Base-by-base conservation (phyloP, 2,888 invertebrate species). In the Amiota communis region DNA sequence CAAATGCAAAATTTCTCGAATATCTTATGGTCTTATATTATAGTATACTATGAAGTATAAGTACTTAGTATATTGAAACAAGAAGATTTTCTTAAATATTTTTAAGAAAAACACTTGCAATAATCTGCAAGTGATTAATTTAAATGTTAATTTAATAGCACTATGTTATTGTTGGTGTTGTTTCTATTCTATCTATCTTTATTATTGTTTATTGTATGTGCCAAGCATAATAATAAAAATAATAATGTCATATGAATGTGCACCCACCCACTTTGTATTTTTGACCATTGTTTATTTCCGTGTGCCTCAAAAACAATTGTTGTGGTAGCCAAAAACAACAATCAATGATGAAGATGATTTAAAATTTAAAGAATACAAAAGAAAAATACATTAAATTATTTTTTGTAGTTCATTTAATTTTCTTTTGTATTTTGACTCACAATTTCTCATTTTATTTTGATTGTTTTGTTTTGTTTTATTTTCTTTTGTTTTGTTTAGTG, bases 51-150 rank as follows among this genome's bases (percentile, higher is more conserved):
- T 23, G 23, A 23, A 23, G n/a, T n/a, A n/a, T 23, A 23, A 2
- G 23, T 23, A 23, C 23, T 23, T 23, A 23, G 23, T 36, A 36
- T 36, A 36, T 36, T 36, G 36, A 36, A 36, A 36, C 36, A 36
- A 36, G 36, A 36, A 36, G 36, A 36, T 36, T 46, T 48, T 65
- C 17, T 48, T 23, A 15, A 49, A 11, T 15, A 13, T 8, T 49
- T n/a, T 13, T 17, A 13, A 17, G 10, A 48, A 53, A 67, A 67
- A 17, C 67, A n/a, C 47, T 76, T 76, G 74, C 77, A 80, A 74
- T 77, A 80, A 79, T 80, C 76, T 81, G 79, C 74, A 76, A 75
- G 80, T 82, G 85, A 84, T 83, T 83, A 83, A 81, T 81, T 79
- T 76, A 76, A 77, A 75, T 79, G 67, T 68, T 68, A 51, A 51